A percentile compares a stretch with the other conserved stretches of the same genome.
Conservation (phyloP, 2,797 vertebrate genomes). For the Darevskia mixta region DNA sequence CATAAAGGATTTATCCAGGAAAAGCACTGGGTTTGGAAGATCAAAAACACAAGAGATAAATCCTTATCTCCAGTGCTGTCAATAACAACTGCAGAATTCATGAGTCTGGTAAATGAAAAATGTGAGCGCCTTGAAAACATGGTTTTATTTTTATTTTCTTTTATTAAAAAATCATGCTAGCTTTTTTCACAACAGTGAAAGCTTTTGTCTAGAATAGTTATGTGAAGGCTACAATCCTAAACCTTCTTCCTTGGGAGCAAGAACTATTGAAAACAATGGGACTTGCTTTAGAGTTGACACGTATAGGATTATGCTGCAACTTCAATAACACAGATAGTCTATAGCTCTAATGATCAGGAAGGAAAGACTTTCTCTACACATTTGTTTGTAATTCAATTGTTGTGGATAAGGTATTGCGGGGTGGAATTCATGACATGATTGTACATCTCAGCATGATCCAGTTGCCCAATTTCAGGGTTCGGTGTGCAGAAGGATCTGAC, state of each 20-base stretch:
- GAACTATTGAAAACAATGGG: too few species aligned
- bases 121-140: constrained; percentile 18
- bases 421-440: neutral
- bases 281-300: too few species aligned
- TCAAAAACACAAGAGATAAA: constrained; percentile 26
- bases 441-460: neutral
- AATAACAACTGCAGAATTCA: constrained; percentile 17
- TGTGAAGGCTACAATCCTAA: neutral
- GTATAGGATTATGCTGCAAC: too few species aligned
- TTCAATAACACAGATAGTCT: neutral
- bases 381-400: neutral
- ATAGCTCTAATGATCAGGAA: neutral
- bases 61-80: constrained; percentile 21
- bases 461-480: too few species aligned
- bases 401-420: neutral
- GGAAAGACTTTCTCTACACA: neutral
- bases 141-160: neutral
- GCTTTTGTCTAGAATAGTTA: neutral
- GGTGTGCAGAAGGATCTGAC: too few species aligned
- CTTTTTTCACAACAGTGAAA: neutral
- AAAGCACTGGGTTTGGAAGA: constrained; percentile 6
- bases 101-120: constrained; percentile 34
- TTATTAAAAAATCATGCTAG: neutral
- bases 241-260: too few species aligned
- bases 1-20: constrained; percentile 28